Percentiles rank a stretch among this genome's conserved stretches.
phyloP scores from a whole-genome alignment of 1,140 invertebrate genomes.

The Polyergus mexicanus region DNA sequence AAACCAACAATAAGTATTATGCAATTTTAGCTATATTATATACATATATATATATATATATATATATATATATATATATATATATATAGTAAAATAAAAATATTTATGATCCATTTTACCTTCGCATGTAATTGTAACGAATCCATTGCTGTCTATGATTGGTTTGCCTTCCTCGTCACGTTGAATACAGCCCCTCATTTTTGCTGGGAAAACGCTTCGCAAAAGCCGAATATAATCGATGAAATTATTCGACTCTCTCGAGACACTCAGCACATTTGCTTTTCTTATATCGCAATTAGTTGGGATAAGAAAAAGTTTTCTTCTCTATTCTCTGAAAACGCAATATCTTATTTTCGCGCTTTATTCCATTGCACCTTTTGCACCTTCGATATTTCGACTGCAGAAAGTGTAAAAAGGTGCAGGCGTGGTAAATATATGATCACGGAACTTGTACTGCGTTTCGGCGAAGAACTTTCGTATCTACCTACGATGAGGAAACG shows the following conservation, averaged over 20 bases:
- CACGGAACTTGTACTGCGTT: background rate
- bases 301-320: background rate
- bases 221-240: background rate
- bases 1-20: background rate
- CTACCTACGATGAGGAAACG: background rate
- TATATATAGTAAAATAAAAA: background rate
- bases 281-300: background rate
- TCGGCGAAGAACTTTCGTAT: background rate
- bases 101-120: constrained; percentile 11
- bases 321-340: background rate
- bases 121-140: constrained; percentile 49
- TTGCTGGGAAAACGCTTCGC: background rate
- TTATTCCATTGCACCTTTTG: constrained; percentile 57
- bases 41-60: no score
- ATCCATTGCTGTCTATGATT: constrained; percentile 26
- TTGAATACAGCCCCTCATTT: constrained; percentile 34
- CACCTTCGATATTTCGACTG: constrained; percentile 49
- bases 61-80: no score
- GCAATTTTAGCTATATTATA: background rate
- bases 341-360: constrained; percentile 59
- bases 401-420: constrained; percentile 60
- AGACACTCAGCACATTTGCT: background rate
- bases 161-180: constrained; percentile 44
- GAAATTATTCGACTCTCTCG: background rate
- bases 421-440: constrained; percentile 47